Percentiles rank a stretch among this genome's conserved stretches.
phyloP scores from a whole-genome alignment of 2,888 invertebrate species.

The Andrena minutula region DNA sequence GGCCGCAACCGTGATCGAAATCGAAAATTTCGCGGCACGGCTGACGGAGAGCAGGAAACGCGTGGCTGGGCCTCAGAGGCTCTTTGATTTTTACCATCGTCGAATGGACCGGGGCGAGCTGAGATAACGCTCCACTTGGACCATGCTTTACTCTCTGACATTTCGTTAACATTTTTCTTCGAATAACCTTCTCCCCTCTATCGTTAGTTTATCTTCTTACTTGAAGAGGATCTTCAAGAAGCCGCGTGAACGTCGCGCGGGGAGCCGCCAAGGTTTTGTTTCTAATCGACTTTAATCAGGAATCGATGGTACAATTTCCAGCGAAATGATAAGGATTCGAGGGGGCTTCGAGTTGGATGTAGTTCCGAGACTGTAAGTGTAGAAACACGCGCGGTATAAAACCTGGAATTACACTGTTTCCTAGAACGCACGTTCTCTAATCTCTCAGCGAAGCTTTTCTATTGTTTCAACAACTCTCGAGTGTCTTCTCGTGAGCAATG shows the following conservation, averaged over 20 bases:
- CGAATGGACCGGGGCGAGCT: slow-evolving; percentile 14
- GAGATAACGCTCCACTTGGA: slow-evolving; percentile 46
- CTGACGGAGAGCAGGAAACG: slow-evolving; percentile 1
- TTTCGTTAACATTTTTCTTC: slow-evolving; percentile 38
- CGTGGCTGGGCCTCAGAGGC: not conserved
- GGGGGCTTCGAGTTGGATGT: not conserved
- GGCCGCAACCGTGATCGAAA: not conserved
- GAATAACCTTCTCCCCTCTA: not conserved
- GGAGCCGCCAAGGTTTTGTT: not conserved
- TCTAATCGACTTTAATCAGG: not conserved
- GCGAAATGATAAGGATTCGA: not conserved
- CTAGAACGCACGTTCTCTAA: too few species aligned
- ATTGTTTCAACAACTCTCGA: too few species aligned
- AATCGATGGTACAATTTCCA: not conserved
- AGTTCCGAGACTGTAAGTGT: too few species aligned
- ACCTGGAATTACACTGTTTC: too few species aligned
- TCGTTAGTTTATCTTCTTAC: not conserved
- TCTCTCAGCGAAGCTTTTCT: too few species aligned
- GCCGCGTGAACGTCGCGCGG: not conserved
- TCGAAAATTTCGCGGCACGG: not conserved
- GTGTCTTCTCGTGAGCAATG: too few species aligned
- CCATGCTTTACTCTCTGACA: slow-evolving; percentile 47
- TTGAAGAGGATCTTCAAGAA: not conserved
- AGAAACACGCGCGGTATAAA: too few species aligned
- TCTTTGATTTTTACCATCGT: slow-evolving; percentile 13